Evolutionary conservation across 2,888 invertebrate species (phyloP).

Genomic region (Tenthredo mesomela): DNA sequence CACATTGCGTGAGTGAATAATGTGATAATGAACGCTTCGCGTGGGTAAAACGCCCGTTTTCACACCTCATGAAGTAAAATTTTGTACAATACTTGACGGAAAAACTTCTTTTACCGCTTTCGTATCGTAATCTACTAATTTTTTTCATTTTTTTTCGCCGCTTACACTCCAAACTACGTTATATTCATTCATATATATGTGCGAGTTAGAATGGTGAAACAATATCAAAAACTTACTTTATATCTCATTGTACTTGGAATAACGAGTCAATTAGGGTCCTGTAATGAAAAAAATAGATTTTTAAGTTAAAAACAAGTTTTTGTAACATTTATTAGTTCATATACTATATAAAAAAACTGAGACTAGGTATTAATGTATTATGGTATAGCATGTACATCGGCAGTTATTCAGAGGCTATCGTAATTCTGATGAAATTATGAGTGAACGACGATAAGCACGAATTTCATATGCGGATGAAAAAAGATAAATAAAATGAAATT

Average conservation of each 20-base stretch:
- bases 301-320: slow-evolving; percentile 1
- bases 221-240: slow-evolving; percentile 44
- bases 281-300: slow-evolving; percentile 9
- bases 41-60: too few species aligned
- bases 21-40: too few species aligned
- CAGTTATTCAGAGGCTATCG: not conserved
- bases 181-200: too few species aligned
- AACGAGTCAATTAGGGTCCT: slow-evolving; percentile 12
- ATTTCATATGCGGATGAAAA: not conserved
- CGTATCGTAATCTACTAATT: too few species aligned
- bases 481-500: not conserved
- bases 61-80: too few species aligned
- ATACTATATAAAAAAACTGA: not conserved
- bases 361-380: not conserved
- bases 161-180: too few species aligned
- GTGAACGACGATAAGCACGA: not conserved
- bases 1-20: too few species aligned
- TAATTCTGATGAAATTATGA: not conserved
- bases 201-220: not conserved
- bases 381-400: not conserved
- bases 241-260: slow-evolving; percentile 36
- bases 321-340: not conserved
- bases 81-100: too few species aligned
- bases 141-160: too few species aligned
- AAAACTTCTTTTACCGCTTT: too few species aligned